phyloP scores from a whole-genome alignment of 2,888 invertebrate genomes.

The Electrophaes corylata region DNA sequence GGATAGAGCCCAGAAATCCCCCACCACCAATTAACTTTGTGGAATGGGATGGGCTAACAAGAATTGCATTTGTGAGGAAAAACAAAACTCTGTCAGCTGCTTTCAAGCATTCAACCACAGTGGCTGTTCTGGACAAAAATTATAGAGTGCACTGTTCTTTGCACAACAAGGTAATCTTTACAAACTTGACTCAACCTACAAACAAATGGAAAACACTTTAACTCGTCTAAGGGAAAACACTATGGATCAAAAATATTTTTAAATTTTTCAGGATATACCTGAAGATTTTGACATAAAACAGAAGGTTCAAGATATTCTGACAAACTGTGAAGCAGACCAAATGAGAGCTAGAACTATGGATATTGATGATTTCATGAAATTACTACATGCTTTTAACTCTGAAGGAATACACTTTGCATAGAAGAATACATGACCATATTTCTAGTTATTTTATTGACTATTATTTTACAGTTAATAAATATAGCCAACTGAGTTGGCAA shows the following conservation, averaged over 20 bases:
- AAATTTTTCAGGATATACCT: conserved; percentile 86
- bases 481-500: conserved; percentile 22
- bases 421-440: conserved; percentile 26
- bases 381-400: conserved; percentile 94
- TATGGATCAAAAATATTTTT: not conserved
- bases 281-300: conserved; percentile 92
- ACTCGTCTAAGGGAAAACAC: too few species aligned
- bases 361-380: conserved; percentile 96
- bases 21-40: conserved; percentile 97
- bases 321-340: conserved; percentile 87
- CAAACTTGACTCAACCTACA: not conserved
- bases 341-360: conserved; percentile 97
- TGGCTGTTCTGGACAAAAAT: conserved; percentile 95
- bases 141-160: conserved; percentile 95
- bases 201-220: not conserved
- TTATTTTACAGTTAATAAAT: conserved; percentile 35
- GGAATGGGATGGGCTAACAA: conserved; percentile 99
- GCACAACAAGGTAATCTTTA: conserved; percentile 85
- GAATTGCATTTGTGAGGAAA: conserved; percentile 97
- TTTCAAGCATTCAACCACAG: conserved; percentile 93
- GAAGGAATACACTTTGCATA: conserved; percentile 97
- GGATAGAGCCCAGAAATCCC: conserved; percentile 98
- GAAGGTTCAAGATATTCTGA: conserved; percentile 90
- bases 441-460: conserved; percentile 28
- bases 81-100: conserved; percentile 97